A percentile compares a stretch with the other conserved stretches of the same genome.
Conservation (phyloP, 2,113 vertebrate genomes). For the Scytalopus superciliaris region DNA sequence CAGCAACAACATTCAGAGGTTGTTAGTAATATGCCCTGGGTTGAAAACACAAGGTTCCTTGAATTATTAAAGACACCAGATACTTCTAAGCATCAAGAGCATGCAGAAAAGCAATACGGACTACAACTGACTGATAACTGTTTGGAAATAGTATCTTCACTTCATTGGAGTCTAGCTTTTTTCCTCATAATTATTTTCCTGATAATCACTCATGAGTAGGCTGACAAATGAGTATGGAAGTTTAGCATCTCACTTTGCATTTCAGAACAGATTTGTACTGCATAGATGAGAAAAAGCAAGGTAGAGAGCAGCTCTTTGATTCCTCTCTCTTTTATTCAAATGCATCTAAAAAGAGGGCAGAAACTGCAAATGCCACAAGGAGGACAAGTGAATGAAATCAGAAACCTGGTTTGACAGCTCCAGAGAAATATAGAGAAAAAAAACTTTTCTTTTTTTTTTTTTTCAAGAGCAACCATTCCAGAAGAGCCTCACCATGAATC, state of each 20-base stretch:
- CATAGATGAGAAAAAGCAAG: background rate
- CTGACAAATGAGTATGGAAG: background rate
- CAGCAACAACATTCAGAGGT: background rate
- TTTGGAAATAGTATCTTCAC: background rate
- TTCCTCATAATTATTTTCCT: background rate
- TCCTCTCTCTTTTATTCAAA: background rate
- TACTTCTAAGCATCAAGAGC: background rate
- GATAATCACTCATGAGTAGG: background rate
- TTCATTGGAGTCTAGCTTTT: background rate
- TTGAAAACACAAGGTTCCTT: background rate
- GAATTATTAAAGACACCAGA: background rate
- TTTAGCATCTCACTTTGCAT: background rate
- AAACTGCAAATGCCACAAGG: background rate
- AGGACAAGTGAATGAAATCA: background rate
- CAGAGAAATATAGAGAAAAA: background rate
- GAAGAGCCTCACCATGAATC: background rate
- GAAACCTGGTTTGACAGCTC: background rate
- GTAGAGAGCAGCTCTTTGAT: background rate
- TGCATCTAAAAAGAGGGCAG: background rate
- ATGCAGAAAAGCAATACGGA: background rate
- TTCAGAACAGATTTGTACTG: background rate
- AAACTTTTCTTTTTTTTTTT: background rate
- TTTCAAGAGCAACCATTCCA: background rate
- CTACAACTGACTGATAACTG: background rate
- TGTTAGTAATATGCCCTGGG: background rate